Base-by-base conservation (phyloP, 53 echinoderm and acorn worm species). In the Hippasteria phrygiana region DNA sequence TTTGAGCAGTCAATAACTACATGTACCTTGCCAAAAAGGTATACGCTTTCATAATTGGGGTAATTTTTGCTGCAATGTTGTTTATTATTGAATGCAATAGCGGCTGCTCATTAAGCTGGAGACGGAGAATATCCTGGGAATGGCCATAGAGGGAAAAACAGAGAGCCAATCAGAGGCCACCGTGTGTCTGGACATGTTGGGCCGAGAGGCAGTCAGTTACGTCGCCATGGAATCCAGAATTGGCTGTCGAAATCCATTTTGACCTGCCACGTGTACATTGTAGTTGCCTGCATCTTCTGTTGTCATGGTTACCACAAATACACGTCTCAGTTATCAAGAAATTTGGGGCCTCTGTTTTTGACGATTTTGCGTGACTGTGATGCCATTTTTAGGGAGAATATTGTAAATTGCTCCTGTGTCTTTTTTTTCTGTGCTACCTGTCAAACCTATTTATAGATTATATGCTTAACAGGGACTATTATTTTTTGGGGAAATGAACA, bases 161-260 rank as follows among this genome's bases (percentile, higher is more conserved):
- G 16, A 5, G 31, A 54, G 50, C 76, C 76, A 76, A 76, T 76
- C 51, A 76, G 33, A 50, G 4, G 35, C 32, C 33, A 48, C 17
- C 76, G 50, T 76, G 76, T 76, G 76, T 47, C 51, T 34, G 20
- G 35, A 1, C 20, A 18, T 28, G 47, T 50, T 54, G 6, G 37
- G 6, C 31, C 27, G 50, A 20, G 34, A 31, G 53, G 35, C 36
- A 0, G n/a, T 1, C 59, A 24, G 10, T 74, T 0, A 53, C 18
- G 76, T 76, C 34, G 76, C 34, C 76, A 76, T 50, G 76, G 76
- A 76, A 48, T 50, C 76, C 29, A 53, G 48, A 76, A 76, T 53
- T 31, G 51, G 29, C 76, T 33, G 32, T 75, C 32, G 3, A 22
- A 26, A 3, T 5, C 27, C 0, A 11, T 17, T 31, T 26, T 46